Base-by-base conservation (phyloP, 2,113 vertebrate genomes). In the Microcebus jonahi region DNA sequence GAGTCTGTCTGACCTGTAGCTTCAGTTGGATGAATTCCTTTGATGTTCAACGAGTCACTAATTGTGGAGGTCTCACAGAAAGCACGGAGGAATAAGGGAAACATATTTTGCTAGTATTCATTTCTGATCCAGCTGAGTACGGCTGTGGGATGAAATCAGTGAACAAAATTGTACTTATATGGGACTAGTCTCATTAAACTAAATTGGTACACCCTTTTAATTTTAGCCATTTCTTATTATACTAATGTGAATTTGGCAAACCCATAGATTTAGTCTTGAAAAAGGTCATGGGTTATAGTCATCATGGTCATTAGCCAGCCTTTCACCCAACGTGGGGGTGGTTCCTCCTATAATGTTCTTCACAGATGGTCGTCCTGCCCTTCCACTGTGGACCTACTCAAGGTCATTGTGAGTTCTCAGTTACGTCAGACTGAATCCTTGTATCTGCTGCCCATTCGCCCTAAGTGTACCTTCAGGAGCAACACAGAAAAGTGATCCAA, bases 31-130 rank as follows among this genome's bases (percentile, higher is more conserved):
- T 59, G 15, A 77, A 88, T 42, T 73, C 89, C 80, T 95, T 76
- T 95, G 91, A 91, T 96, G 70, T 90, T 93, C 65, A 55, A 76
- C 77, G 83, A 86, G 25, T 81, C 82, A 55, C 50, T 75, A 61
- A 83, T 76, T 95, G 67, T 61, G 68, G 84, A 63, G 29, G 27
- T 79, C 75, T 90, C 90, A 53, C 36, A 79, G 91, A 86, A 93
- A 65, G 34, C 92, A 68, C 67, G 70, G 57, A 53, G 65, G 80
- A 88, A 31, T 94, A 71, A 84, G 12, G 59, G n/a, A 73, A 71
- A 73, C 68, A n/a, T 70, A 63, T 75, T 94, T 79, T 81, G 63
- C 65, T 92, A 55, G 53, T 73, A 10, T 93, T 94, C 21, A 45
- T 94, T 83, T 81, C 34, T 29, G 36, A 36, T 59, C 39, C 65